A percentile compares a stretch with the other conserved stretches of the same genome.
phyloP scores from a whole-genome alignment of 1,140 invertebrate genomes.

The Neodiprion virginianus region DNA sequence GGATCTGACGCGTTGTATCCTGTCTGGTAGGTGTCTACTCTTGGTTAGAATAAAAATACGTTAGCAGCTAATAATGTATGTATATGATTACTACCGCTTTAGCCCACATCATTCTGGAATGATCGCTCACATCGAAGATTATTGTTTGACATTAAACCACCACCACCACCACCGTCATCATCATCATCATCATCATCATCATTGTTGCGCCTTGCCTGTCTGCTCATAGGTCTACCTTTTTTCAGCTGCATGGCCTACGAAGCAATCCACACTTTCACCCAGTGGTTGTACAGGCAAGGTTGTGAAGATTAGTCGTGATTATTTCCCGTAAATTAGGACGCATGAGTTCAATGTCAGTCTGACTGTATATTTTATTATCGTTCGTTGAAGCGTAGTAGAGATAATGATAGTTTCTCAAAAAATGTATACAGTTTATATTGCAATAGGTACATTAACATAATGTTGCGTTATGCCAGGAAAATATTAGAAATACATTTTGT shows the following conservation, averaged over 20 bases:
- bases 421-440: too few species aligned
- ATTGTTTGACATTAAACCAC: too few species aligned
- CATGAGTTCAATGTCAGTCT: background rate
- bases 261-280: conserved; percentile 45
- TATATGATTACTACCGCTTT: too few species aligned
- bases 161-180: too few species aligned
- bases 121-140: too few species aligned
- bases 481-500: conserved; percentile 16
- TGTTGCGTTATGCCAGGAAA: background rate
- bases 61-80: too few species aligned
- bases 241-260: conserved; percentile 46
- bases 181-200: too few species aligned
- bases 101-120: too few species aligned
- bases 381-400: too few species aligned
- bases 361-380: too few species aligned
- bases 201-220: too few species aligned
- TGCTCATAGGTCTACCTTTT: conserved; percentile 26
- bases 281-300: conserved; percentile 41
- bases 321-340: background rate
- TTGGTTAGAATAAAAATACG: background rate
- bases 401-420: too few species aligned
- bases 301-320: conserved; percentile 37
- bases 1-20: conserved; percentile 11
- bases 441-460: background rate
- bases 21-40: background rate